These are phyloP conservation scores for Ichneumon xanthorius DNA, from an alignment of 2,888 invertebrate species.

Conservation along the genomic window DNA sequence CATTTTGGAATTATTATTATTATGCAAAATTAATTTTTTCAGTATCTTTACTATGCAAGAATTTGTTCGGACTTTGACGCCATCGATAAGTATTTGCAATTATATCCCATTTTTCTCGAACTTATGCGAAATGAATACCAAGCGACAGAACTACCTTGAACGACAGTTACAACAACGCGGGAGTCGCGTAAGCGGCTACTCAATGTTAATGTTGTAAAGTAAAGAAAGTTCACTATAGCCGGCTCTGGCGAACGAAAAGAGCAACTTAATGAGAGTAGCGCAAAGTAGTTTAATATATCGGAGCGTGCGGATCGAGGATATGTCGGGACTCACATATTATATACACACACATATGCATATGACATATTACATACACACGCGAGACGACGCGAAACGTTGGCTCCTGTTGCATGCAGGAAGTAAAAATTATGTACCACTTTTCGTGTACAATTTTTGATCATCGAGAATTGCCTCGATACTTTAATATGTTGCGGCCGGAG, in stretches of 20 bases:
- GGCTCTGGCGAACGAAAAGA: conserved; percentile 41
- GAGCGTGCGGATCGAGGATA: conserved; percentile 1
- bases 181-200: conserved; percentile 8
- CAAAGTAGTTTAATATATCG: background rate
- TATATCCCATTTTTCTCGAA: no score
- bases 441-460: conserved; percentile 58
- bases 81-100: no score
- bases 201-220: conserved; percentile 57
- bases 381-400: conserved; percentile 24
- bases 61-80: no score
- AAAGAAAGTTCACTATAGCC: conserved; percentile 50
- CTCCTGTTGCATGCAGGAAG: conserved; percentile 50
- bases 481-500: conserved; percentile 36
- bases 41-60: no score
- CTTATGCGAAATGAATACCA: no score
- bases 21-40: no score
- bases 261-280: background rate
- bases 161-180: conserved; percentile 14
- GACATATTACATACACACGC: conserved; percentile 10
- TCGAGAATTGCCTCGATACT: conserved; percentile 33
- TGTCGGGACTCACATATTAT: background rate
- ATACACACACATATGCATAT: conserved; percentile 1
- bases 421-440: conserved; percentile 60
- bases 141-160: background rate
- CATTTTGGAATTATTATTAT: no score